phyloP scores from a whole-genome alignment of 2,113 vertebrate genomes.

The Ciconia stormi region DNA sequence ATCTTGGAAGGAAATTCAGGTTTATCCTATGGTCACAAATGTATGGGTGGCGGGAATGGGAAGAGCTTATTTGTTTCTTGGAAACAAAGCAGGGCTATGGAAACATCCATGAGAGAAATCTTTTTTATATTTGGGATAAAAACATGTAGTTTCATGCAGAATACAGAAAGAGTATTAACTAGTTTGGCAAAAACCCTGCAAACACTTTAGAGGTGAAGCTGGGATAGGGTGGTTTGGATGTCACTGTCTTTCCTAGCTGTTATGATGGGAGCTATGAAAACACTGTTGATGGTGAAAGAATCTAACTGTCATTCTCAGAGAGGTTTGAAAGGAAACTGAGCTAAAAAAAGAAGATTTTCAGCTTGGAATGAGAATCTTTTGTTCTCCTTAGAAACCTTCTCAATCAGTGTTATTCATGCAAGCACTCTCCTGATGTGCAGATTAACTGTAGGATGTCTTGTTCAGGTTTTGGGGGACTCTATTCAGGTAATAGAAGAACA shows the following conservation, averaged over 20 bases:
- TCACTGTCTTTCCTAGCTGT: not conserved
- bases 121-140: not conserved
- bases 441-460: not conserved
- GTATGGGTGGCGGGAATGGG: accelerated
- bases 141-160: not conserved
- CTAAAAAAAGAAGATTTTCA: not conserved
- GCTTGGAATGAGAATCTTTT: not conserved
- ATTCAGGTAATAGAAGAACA: not conserved
- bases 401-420: not conserved
- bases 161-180: not conserved
- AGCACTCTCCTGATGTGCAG: not conserved
- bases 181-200: not conserved
- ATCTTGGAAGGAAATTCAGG: not conserved
- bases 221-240: not conserved
- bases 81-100: not conserved
- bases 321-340: not conserved
- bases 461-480: not conserved
- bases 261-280: not conserved
- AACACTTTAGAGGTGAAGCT: not conserved
- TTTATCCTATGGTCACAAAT: not conserved
- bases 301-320: not conserved
- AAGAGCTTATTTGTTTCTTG: not conserved
- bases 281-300: not conserved
- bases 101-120: not conserved
- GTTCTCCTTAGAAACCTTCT: not conserved